These are phyloP conservation scores for Oryzias dopingdopingensis DNA, from an alignment of 2,797 vertebrate species.

Conservation along the genomic window DNA sequence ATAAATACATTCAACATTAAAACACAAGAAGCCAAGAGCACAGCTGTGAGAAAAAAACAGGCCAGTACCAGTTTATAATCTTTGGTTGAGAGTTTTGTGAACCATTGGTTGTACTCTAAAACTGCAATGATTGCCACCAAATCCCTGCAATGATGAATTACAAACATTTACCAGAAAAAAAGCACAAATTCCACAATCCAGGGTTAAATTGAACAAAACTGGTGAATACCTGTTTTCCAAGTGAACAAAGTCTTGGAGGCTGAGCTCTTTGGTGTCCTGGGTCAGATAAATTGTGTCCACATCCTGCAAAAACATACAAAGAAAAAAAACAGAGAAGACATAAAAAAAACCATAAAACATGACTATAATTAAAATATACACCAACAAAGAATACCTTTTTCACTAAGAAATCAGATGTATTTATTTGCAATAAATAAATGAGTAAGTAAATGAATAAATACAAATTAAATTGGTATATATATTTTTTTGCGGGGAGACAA, in stretches of 20 bases:
- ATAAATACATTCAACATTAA: too few relatives aligned
- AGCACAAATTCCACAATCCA: too few relatives aligned
- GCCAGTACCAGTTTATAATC: conserved; percentile 89
- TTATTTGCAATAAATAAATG: too few relatives aligned
- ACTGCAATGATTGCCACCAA: conserved; percentile 90
- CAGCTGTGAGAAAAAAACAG: not conserved
- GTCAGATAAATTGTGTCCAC: conserved; percentile 97
- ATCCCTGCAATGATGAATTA: conserved; percentile 78
- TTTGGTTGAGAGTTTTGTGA: conserved; percentile 90
- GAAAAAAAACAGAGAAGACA: not conserved
- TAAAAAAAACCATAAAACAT: not conserved
- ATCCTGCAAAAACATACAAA: conserved; percentile 73
- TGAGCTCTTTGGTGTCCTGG: conserved; percentile 92
- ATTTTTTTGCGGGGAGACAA: too few relatives aligned
- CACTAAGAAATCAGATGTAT: too few relatives aligned
- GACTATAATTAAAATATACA: not conserved
- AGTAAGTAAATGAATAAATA: not conserved
- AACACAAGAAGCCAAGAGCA: not conserved
- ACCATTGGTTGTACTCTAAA: conserved; percentile 96
- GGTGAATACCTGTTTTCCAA: conserved; percentile 87
- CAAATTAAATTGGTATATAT: too few relatives aligned
- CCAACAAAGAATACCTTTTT: too few relatives aligned
- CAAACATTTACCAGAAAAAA: too few relatives aligned
- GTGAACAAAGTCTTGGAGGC: conserved; percentile 94
- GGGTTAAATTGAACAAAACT: too few relatives aligned